phyloP scores from a whole-genome alignment of 1,140 invertebrate genomes.

The Drosophila subobscura region DNA sequence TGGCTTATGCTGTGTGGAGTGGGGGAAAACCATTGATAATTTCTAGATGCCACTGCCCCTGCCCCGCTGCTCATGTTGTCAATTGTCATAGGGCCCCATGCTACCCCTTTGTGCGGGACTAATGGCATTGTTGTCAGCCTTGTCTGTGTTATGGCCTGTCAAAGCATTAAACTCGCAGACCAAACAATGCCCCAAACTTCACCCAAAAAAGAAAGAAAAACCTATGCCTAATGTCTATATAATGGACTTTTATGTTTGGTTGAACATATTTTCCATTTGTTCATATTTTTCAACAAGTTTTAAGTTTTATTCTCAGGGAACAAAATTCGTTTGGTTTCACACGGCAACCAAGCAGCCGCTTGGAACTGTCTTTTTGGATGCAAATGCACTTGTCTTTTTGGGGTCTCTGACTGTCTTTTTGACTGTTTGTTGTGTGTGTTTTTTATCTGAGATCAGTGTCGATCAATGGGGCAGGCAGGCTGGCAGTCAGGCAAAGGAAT shows the following conservation, averaged over 20 bases:
- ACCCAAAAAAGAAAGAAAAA: background rate
- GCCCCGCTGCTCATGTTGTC: slow-evolving; percentile 38
- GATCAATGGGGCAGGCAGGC: slow-evolving; percentile 49
- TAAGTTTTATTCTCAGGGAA: slow-evolving; percentile 35
- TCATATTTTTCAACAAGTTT: slow-evolving; percentile 77
- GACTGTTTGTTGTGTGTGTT: slow-evolving; percentile 55
- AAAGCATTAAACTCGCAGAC: slow-evolving; percentile 65
- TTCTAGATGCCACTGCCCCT: slow-evolving; percentile 28
- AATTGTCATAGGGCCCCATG: slow-evolving; percentile 55
- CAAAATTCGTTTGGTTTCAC: slow-evolving; percentile 66
- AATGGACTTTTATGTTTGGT: slow-evolving; percentile 61
- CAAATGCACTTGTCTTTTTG: slow-evolving; percentile 77
- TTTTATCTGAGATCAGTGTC: slow-evolving; percentile 78
- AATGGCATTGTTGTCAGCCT: slow-evolving; percentile 77
- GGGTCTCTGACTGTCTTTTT: slow-evolving; percentile 31
- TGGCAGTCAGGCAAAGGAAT: slow-evolving; percentile 64
- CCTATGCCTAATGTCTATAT: slow-evolving; percentile 61
- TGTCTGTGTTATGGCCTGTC: slow-evolving; percentile 63
- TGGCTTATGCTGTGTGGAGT: slow-evolving; percentile 20
- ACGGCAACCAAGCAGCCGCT: slow-evolving; percentile 36
- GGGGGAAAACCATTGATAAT: slow-evolving; percentile 51
- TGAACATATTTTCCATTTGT: slow-evolving; percentile 66
- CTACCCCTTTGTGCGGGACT: slow-evolving; percentile 56
- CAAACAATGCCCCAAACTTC: slow-evolving; percentile 56
- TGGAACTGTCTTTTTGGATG: slow-evolving; percentile 39